These are phyloP conservation scores for Microctonus hyperodae DNA, from an alignment of 2,888 invertebrate species.

Conservation along the genomic window DNA sequence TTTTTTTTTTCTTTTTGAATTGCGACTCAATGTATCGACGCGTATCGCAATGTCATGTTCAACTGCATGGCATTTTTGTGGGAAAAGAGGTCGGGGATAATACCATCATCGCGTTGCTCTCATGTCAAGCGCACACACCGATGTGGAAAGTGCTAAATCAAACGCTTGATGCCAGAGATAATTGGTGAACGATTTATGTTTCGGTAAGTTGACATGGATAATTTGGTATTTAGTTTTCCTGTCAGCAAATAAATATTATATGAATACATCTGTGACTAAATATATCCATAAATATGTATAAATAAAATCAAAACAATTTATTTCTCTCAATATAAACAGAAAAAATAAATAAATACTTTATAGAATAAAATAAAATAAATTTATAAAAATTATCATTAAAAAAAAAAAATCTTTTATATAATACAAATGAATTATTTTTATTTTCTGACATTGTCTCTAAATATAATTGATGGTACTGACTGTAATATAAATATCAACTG, in stretches of 20 bases:
- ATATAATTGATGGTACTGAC: not conserved
- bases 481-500: not conserved
- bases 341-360: too few relatives aligned
- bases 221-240: slow-evolving; percentile 30
- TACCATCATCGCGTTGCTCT: not conserved
- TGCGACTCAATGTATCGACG: slow-evolving; percentile 15
- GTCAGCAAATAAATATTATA: not conserved
- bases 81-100: slow-evolving; percentile 8
- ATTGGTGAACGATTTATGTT: slow-evolving; percentile 37
- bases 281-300: too few relatives aligned
- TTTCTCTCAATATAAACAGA: too few relatives aligned
- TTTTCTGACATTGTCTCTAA: not conserved
- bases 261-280: too few relatives aligned
- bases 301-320: too few relatives aligned
- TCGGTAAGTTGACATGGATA: slow-evolving; percentile 28
- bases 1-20: not conserved
- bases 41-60: slow-evolving; percentile 9
- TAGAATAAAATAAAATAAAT: too few relatives aligned
- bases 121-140: slow-evolving; percentile 4
- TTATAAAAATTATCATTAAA: too few relatives aligned
- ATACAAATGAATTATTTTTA: too few relatives aligned
- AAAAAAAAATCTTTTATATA: too few relatives aligned
- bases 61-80: slow-evolving; percentile 7
- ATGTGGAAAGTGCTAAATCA: slow-evolving; percentile 35
- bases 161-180: slow-evolving; percentile 30